Percentiles rank a stretch among this genome's conserved stretches.
Evolutionary conservation across 2,113 vertebrate species (phyloP).

Genomic region (Gorilla gorilla): DNA sequence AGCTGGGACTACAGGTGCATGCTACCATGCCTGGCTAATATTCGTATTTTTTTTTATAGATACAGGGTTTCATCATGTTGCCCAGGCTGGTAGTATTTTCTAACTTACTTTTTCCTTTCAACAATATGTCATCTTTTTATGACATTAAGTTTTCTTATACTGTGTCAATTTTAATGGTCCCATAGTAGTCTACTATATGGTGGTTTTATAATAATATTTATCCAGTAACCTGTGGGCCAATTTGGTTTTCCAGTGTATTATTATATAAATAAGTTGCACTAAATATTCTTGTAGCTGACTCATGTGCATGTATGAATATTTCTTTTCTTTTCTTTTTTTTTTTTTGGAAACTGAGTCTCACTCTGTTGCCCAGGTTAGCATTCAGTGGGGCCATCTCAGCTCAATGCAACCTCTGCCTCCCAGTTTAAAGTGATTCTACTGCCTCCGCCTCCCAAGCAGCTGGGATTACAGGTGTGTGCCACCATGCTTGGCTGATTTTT

Average conservation of each 20-base stretch:
- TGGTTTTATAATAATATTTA: conserved; percentile 10
- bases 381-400: not conserved
- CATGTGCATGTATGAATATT: not conserved
- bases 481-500: not conserved
- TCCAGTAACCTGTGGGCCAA: not conserved
- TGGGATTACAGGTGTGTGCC: not conserved
- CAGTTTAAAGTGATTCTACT: not conserved
- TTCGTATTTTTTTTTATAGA: too few relatives aligned
- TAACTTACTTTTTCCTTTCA: conserved; percentile 29
- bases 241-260: conserved; percentile 38
- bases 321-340: too few relatives aligned
- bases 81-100: not conserved
- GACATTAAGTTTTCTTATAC: not conserved
- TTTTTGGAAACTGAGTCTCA: not conserved
- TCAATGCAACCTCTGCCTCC: not conserved
- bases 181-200: not conserved
- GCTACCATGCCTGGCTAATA: too few relatives aligned
- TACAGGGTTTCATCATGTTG: too few relatives aligned
- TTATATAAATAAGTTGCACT: not conserved
- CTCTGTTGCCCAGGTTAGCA: too few relatives aligned
- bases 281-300: not conserved
- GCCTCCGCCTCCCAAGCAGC: not conserved
- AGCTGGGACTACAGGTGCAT: too few relatives aligned
- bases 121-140: not conserved
- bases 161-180: not conserved